Evolutionary conservation across 53 echinoderm and acorn worm species (phyloP), one percentile per base, ranked within the genome.

Genomic region (Temnopleurus reevesii): DNA sequence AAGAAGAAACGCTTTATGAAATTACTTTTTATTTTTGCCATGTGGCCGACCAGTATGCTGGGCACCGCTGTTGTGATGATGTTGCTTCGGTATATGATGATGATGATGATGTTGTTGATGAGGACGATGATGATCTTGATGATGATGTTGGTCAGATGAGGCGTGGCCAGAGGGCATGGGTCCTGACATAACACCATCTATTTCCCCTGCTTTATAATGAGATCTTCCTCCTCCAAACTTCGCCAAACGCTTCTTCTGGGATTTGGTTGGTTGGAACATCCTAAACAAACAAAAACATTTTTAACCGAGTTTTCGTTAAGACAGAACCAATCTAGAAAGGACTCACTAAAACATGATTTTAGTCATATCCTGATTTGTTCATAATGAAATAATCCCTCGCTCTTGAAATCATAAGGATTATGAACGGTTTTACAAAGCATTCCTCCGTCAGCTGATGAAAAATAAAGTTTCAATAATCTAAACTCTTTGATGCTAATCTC

Each of bases 221-320:
- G 88, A 65, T 24, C 88, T 25, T 19, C 71, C 71, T 51, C 45
- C 64, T 18, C 71, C 88, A 18, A 87, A 87, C 79, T 91, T 91
- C 34, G 87, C 87, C 2, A 91, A 43, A 6, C 64, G 83, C 63
- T 87, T 77, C 64, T 91, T 63, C 54, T 91, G 91, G 5, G 46
- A 36, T 71, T 91, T 88, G 47, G 91, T 91, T 3, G 91, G 91
- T 63, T 91, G 91, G 45, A 91, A 91, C 77, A 91, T 91, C 25
- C 91, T 91, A 45, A 51, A 79, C 71, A 35, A 55, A n/a, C 4
- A 8, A 46, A 79, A 17, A 27, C n/a, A n/a, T n/a, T n/a, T n/a
- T n/a, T n/a, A n/a, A n/a, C n/a, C n/a, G n/a, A n/a, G n/a, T n/a
- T n/a, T n/a, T n/a, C n/a, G n/a, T n/a, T n/a, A n/a, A n/a, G n/a